These are phyloP conservation scores for Drosophila rubida DNA, from an alignment of 2,888 invertebrate species.

Conservation along the genomic window DNA sequence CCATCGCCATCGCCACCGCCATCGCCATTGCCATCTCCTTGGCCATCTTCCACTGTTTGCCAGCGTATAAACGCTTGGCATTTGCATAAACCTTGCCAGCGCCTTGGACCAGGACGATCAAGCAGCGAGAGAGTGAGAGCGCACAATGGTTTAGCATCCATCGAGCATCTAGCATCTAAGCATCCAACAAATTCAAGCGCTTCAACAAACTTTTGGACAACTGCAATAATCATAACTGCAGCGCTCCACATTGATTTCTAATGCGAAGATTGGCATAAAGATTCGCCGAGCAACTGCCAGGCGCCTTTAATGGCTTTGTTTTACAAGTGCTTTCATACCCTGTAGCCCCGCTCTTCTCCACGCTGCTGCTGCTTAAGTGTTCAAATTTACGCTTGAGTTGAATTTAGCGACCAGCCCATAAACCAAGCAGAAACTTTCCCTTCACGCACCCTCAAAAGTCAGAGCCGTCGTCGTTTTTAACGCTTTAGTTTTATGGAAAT, in stretches of 20 bases:
- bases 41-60: constrained; percentile 65
- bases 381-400: constrained; percentile 70
- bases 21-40: constrained; percentile 28
- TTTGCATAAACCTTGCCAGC: constrained; percentile 73
- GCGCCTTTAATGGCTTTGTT: constrained; percentile 75
- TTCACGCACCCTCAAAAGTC: constrained; percentile 8
- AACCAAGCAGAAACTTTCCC: constrained; percentile 63
- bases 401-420: constrained; percentile 57
- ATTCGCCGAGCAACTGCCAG: constrained; percentile 39
- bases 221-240: constrained; percentile 80
- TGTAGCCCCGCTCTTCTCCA: neutral
- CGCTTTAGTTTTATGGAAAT: constrained; percentile 66
- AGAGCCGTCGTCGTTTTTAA: constrained; percentile 35
- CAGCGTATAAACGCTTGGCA: constrained; percentile 64
- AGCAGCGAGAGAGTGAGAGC: constrained; percentile 8
- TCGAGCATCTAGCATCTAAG: neutral
- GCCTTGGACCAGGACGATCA: constrained; percentile 24
- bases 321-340: constrained; percentile 59
- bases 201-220: constrained; percentile 63
- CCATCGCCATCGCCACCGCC: neutral
- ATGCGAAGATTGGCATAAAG: constrained; percentile 67
- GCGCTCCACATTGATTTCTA: constrained; percentile 71
- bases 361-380: constrained; percentile 26
- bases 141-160: constrained; percentile 1
- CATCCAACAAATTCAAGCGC: constrained; percentile 11